Conservation (phyloP, 2,888 invertebrate species). For the Branchinecta sandiegonensis region DNA sequence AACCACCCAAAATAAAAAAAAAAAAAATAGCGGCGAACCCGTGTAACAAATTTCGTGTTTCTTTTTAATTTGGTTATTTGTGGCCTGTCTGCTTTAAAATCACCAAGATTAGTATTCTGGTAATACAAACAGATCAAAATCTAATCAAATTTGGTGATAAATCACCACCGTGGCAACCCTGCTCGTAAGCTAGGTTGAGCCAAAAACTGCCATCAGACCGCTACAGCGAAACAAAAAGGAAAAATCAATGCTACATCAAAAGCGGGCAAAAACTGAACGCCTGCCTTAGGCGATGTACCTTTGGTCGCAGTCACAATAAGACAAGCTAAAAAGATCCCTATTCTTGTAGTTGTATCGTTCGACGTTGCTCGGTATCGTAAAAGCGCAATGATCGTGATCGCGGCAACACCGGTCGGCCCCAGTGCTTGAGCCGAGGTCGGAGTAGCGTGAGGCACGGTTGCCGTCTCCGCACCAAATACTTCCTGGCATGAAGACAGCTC, state of each 20-base stretch:
- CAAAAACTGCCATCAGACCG: too few relatives aligned
- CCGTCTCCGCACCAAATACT: slow-evolving; percentile 60
- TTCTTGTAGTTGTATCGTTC: slow-evolving; percentile 50
- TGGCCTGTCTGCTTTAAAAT: too few relatives aligned
- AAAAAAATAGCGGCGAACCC: too few relatives aligned
- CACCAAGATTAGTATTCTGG: too few relatives aligned
- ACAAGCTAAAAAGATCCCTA: slow-evolving; percentile 52
- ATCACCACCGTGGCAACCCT: too few relatives aligned
- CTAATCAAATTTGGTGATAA: too few relatives aligned
- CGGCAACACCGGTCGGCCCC: slow-evolving; percentile 56
- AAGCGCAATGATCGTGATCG: slow-evolving; percentile 54
- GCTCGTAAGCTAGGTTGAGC: too few relatives aligned
- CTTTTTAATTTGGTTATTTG: too few relatives aligned
- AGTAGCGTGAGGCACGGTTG: slow-evolving; percentile 44
- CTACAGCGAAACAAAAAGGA: not conserved
- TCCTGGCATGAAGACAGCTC: slow-evolving; percentile 38
- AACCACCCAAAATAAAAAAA: too few relatives aligned
- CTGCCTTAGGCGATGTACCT: slow-evolving; percentile 43
- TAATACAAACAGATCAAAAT: too few relatives aligned
- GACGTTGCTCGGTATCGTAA: slow-evolving; percentile 47
- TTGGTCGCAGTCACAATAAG: slow-evolving; percentile 60
- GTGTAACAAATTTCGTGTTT: too few relatives aligned
- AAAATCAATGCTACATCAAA: not conserved
- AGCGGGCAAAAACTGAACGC: slow-evolving; percentile 11
- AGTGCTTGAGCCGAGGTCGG: slow-evolving; percentile 45